Evolutionary conservation across 2,888 invertebrate species (phyloP).

Genomic region (Lacanobia wlatinum): DNA sequence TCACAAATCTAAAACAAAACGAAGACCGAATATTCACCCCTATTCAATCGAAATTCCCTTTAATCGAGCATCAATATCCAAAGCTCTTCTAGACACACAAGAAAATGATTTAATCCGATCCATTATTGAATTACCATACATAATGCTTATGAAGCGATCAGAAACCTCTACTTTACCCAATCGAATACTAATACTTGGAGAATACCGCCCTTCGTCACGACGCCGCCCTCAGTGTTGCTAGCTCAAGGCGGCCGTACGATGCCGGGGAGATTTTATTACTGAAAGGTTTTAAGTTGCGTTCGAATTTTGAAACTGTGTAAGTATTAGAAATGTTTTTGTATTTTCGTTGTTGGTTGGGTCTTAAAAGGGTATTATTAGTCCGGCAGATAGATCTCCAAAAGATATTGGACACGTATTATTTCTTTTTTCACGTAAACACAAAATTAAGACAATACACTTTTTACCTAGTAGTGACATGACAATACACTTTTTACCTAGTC

Average conservation of each 20-base stretch:
- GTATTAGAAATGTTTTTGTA: not conserved
- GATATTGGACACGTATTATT: too few species aligned
- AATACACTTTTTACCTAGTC: too few species aligned
- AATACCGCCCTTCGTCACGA: conserved; percentile 62
- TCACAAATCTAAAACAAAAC: not conserved
- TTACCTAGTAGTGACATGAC: too few species aligned
- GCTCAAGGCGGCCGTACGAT: not conserved
- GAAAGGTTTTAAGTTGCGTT: not conserved
- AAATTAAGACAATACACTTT: too few species aligned
- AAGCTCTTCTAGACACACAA: conserved; percentile 23
- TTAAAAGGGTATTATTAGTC: too few species aligned
- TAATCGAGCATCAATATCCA: conserved; percentile 21
- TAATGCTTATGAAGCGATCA: conserved; percentile 64
- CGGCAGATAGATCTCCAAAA: too few species aligned
- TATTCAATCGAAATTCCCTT: conserved; percentile 13
- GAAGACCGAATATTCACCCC: not conserved
- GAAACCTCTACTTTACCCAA: conserved; percentile 58
- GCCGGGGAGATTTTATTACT: conserved; percentile 29
- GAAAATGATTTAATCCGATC: conserved; percentile 60
- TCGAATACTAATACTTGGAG: conserved; percentile 60
- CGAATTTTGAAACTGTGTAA: not conserved
- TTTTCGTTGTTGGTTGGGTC: not conserved
- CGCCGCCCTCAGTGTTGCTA: conserved; percentile 60
- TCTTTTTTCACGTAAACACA: too few species aligned
- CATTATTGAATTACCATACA: conserved; percentile 59